Evolutionary conservation across 2,888 invertebrate genomes (phyloP), one percentile per base, ranked within the genome.

Genomic region (Pristionchus arcanus): DNA sequence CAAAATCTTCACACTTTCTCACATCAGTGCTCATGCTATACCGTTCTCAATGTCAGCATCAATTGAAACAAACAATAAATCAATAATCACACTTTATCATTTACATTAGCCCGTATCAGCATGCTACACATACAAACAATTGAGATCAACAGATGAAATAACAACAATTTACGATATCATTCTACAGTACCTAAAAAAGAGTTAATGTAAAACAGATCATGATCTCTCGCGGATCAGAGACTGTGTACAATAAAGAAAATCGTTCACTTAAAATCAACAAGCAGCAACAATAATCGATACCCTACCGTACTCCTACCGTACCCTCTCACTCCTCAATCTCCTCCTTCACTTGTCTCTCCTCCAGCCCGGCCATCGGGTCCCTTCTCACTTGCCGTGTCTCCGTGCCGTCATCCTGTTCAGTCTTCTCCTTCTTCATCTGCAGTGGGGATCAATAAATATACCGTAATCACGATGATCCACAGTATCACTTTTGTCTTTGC

Each of bases 341-440:
- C 34, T 55, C 55, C 31, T 85, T 85, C 25, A 85, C 74, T 34
- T 31, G n/a, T 55, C 84, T 28, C 59, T 85, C 84, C 25, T 85
- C 84, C 84, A 85, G 37, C 21, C 84, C 84, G 0, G 84, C 84
- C 84, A 85, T 85, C 13, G 84, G 84, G 13, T 85, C 84, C 21
- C 84, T 25, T 34, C 59, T 85, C 59, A 13, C 55, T 42, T 84
- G 4, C 55, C 42, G 21, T 11, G 59, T n/a, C 25, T 16, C 59
- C 1, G 28, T 55, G 16, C 21, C 84, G 31, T 85, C 84, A 5
- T 34, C 84, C 5, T 83, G 31, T 5, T 83, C 83, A 9, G n/a
- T 85, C 59, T 81, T 81, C 81, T 81, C 81, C 49, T 81, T 81
- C 81, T 81, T 81, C 11, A 81, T 34, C 81, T 77, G 31, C 11